Conservation (phyloP, 1,140 invertebrate genomes). For the Hermetia illucens region DNA sequence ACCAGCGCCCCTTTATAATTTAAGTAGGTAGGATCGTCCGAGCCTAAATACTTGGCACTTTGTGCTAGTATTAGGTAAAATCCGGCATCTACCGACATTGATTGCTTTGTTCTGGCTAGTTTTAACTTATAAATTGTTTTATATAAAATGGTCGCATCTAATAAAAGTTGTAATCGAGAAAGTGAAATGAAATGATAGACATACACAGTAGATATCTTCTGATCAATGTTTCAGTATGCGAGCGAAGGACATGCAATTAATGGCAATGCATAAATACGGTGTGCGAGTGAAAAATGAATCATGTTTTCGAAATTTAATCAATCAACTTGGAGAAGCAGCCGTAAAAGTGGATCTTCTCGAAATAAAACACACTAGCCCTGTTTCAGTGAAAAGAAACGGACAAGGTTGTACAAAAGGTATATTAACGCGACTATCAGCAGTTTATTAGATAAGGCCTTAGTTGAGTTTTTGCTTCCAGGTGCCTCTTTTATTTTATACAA, state of each 20-base stretch:
- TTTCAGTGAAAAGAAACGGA: slow-evolving; percentile 21
- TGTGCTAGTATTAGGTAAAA: too few species aligned
- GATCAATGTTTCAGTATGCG: slow-evolving; percentile 35
- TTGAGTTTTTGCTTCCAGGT: slow-evolving; percentile 30
- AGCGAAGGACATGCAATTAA: slow-evolving; percentile 39
- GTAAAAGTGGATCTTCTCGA: slow-evolving; percentile 47
- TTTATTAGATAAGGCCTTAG: neutral
- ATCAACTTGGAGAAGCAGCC: slow-evolving; percentile 41
- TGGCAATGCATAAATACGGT: slow-evolving; percentile 45
- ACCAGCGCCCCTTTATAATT: too few species aligned
- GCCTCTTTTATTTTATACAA: slow-evolving; percentile 61
- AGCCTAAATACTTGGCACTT: too few species aligned
- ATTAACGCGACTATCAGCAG: slow-evolving; percentile 1
- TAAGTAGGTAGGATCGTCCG: too few species aligned
- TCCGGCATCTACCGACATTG: too few species aligned
- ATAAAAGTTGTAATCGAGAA: too few species aligned
- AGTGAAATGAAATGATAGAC: too few species aligned
- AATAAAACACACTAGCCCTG: slow-evolving; percentile 33
- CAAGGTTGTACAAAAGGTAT: slow-evolving; percentile 26
- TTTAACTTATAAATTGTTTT: too few species aligned
- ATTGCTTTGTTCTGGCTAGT: too few species aligned
- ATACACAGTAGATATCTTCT: slow-evolving; percentile 4
- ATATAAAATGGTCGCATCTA: too few species aligned
- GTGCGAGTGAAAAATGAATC: slow-evolving; percentile 30
- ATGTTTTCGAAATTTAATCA: slow-evolving; percentile 32